Conservation (phyloP, 2,888 invertebrate genomes). For the Agrilus mali region DNA sequence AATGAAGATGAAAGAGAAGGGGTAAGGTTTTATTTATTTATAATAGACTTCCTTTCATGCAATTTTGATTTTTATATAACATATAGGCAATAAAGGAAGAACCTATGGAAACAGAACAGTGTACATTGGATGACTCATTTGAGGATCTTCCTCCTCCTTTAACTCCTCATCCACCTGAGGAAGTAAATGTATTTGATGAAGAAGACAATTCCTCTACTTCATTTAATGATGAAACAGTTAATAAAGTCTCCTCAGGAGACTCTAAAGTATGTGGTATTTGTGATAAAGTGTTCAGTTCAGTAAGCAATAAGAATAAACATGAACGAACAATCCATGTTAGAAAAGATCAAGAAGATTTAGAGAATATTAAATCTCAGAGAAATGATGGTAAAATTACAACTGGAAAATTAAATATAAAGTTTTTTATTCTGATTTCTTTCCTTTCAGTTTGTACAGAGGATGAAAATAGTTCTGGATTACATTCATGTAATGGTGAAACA, state of each 20-base stretch:
- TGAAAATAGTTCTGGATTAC: neutral
- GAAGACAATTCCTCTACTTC: neutral
- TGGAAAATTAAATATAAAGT: neutral
- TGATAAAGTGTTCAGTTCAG: constrained; percentile 23
- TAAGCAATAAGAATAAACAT: constrained; percentile 25
- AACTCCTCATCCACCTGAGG: constrained; percentile 15
- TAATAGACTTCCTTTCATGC: too few species aligned
- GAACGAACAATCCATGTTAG: constrained; percentile 19
- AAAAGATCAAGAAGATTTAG: neutral
- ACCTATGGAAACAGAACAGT: constrained; percentile 1
- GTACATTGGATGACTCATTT: constrained; percentile 17
- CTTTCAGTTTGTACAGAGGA: neutral
- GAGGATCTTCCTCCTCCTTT: constrained; percentile 22
- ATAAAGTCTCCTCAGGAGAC: neutral
- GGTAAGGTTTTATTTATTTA: neutral
- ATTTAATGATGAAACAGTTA: too few species aligned
- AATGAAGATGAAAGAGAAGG: constrained; percentile 3
- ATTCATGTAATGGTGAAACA: too few species aligned
- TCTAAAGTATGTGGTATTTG: constrained; percentile 22
- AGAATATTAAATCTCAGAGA: neutral
- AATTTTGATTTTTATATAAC: neutral
- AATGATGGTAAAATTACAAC: neutral
- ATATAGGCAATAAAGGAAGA: constrained; percentile 4
- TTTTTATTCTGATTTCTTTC: neutral
- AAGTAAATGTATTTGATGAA: neutral